These are phyloP conservation scores for Drosophila malerkotliana DNA, from an alignment of 1,140 invertebrate species.

Conservation along the genomic window DNA sequence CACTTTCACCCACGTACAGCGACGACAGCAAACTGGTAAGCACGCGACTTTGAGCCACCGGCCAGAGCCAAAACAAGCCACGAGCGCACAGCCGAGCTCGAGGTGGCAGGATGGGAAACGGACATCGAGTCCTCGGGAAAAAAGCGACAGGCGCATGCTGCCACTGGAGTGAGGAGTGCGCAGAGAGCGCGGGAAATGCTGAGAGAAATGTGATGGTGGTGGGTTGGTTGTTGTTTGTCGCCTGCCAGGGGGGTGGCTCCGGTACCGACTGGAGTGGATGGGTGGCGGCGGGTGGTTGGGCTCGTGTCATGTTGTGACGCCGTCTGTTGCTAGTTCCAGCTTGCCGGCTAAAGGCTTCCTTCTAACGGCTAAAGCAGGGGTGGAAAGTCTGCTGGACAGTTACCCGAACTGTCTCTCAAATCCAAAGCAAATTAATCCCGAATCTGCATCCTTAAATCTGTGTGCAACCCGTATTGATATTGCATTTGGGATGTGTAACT, in stretches of 20 bases:
- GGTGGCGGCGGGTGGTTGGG: constrained; percentile 32
- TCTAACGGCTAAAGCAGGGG: constrained; percentile 19
- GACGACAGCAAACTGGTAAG: constrained; percentile 62
- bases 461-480: constrained; percentile 21
- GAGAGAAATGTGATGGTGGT: constrained; percentile 33
- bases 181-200: constrained; percentile 26
- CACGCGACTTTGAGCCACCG: constrained; percentile 65
- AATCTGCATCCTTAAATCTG: constrained; percentile 28
- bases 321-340: constrained; percentile 35
- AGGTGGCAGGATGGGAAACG: constrained; percentile 27
- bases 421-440: constrained; percentile 27
- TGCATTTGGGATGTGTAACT: constrained; percentile 1
- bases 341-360: constrained; percentile 20
- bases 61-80: constrained; percentile 62
- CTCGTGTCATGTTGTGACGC: constrained; percentile 49
- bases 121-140: constrained; percentile 19
- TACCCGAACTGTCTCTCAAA: constrained; percentile 14
- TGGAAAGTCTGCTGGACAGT: constrained; percentile 42
- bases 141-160: constrained; percentile 49
- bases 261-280: constrained; percentile 8
- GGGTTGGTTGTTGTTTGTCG: constrained; percentile 13
- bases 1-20: constrained; percentile 71
- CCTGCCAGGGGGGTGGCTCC: constrained; percentile 32
- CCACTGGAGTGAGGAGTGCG: constrained; percentile 46
- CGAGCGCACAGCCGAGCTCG: constrained; percentile 61